phyloP scores from a whole-genome alignment of 2,888 invertebrate species.

The Pherbina coryleti region DNA sequence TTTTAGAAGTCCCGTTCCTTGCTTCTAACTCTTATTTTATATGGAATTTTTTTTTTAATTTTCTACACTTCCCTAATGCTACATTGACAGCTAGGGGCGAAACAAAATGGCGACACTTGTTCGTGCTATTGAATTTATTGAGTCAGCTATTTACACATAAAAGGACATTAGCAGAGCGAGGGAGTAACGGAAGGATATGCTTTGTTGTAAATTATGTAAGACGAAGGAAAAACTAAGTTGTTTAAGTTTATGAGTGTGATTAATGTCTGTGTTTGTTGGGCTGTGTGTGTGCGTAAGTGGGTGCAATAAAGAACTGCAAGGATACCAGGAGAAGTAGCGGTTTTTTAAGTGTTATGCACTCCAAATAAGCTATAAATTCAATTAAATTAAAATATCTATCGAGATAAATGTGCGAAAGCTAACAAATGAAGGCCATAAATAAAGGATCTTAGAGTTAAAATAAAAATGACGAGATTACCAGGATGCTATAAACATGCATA shows the following conservation, averaged over 20 bases:
- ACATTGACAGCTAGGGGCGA: conserved; percentile 12
- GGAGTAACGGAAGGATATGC: conserved; percentile 1
- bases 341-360: conserved; percentile 14
- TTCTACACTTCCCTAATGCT: background rate
- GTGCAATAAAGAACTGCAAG: background rate
- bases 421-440: background rate
- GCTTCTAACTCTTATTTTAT: background rate
- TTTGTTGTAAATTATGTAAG: conserved; percentile 33
- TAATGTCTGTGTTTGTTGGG: conserved; percentile 6
- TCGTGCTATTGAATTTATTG: conserved; percentile 29
- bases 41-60: background rate
- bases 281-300: background rate
- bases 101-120: conserved; percentile 22
- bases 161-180: conserved; percentile 2
- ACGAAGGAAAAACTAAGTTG: conserved; percentile 25
- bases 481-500: too few species aligned
- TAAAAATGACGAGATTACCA: background rate
- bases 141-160: background rate
- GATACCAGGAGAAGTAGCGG: background rate
- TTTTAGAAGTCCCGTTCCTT: background rate
- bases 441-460: background rate
- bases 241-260: conserved; percentile 37
- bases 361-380: conserved; percentile 22
- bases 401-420: background rate
- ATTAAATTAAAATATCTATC: conserved; percentile 3